Conservation (phyloP, 1,140 invertebrate species). For the Paraescarpia echinospica region DNA sequence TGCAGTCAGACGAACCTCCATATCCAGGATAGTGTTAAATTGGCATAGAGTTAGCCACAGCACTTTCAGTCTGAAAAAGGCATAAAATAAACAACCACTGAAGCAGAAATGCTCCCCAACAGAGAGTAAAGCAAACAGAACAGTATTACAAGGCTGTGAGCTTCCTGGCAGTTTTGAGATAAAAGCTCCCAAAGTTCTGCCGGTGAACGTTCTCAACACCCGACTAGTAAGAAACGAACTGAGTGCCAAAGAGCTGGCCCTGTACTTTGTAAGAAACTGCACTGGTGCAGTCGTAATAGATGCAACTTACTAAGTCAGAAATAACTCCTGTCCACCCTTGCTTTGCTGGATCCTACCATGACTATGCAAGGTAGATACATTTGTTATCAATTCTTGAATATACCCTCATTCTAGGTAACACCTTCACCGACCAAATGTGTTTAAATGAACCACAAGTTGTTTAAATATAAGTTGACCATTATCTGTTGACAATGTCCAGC, state of each 20-base stretch:
- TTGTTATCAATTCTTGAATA: not conserved
- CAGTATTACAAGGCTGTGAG: not conserved
- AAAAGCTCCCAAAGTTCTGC: not conserved
- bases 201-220: not conserved
- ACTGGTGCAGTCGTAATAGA: not conserved
- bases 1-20: constrained; percentile 65
- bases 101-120: not conserved
- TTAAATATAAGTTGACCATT: no score
- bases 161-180: not conserved
- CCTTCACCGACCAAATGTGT: no score
- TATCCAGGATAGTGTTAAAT: constrained; percentile 85
- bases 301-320: not conserved
- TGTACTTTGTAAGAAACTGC: not conserved
- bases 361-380: no score
- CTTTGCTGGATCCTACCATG: no score
- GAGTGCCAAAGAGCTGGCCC: not conserved
- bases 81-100: constrained; percentile 25
- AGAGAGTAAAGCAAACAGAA: constrained; percentile 13
- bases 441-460: no score
- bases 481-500: no score
- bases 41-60: constrained; percentile 90
- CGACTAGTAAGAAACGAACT: not conserved
- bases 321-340: not conserved
- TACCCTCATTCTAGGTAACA: no score
- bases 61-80: constrained; percentile 70